Evolutionary conservation across 2,888 invertebrate species (phyloP).

Genomic region (Lasioglossum morio): DNA sequence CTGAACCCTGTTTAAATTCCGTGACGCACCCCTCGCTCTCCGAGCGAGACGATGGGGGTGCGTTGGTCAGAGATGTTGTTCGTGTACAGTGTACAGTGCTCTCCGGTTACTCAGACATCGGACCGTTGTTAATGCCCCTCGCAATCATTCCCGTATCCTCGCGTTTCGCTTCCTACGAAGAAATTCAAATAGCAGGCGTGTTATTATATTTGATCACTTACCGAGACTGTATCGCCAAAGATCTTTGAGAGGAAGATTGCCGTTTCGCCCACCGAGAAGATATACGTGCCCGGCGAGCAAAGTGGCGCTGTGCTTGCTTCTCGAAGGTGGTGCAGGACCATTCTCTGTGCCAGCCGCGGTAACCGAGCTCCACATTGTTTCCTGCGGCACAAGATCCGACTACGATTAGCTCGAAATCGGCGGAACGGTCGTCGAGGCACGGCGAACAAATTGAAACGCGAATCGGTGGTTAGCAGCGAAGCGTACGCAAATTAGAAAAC

Average conservation of each 20-base stretch:
- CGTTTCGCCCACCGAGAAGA: conserved; percentile 93
- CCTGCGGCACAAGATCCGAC: conserved; percentile 56
- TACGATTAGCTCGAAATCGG: background rate
- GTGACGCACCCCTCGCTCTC: conserved; percentile 64
- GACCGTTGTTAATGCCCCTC: conserved; percentile 55
- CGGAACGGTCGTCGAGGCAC: background rate
- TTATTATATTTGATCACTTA: conserved; percentile 80
- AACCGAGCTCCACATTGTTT: conserved; percentile 87
- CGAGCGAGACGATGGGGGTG: conserved; percentile 61
- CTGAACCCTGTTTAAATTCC: conserved; percentile 77
- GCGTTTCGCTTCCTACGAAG: conserved; percentile 1
- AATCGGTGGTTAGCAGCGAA: background rate
- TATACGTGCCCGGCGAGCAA: conserved; percentile 91
- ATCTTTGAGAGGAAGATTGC: conserved; percentile 92
- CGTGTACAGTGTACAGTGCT: conserved; percentile 15
- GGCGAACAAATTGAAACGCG: background rate
- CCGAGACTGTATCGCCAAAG: conserved; percentile 93
- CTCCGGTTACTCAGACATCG: conserved; percentile 49
- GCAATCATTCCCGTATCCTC: conserved; percentile 51
- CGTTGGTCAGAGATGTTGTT: conserved; percentile 68
- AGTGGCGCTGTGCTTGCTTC: conserved; percentile 94
- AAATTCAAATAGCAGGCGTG: background rate
- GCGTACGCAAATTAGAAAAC: background rate
- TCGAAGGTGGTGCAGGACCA: conserved; percentile 88
- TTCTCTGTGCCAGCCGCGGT: conserved; percentile 85